Evolutionary conservation across 2,888 invertebrate genomes (phyloP).

Genomic region (Leptodirus hochenwartii): DNA sequence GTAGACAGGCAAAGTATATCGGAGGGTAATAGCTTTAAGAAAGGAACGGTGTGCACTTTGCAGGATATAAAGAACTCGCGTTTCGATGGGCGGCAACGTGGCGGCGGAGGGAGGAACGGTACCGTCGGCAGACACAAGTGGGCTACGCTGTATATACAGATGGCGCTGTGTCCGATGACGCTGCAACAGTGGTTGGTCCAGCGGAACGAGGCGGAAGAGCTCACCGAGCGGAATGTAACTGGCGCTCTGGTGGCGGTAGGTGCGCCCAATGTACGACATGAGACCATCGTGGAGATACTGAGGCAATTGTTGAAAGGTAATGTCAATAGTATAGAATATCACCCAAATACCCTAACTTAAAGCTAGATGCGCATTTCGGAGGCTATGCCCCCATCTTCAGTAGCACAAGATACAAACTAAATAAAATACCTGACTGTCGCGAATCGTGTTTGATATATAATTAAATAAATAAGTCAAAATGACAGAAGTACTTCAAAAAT

Average conservation of each 20-base stretch:
- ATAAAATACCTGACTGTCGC: no score
- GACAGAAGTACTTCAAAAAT: no score
- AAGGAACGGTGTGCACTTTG: background rate
- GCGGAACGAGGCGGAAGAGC: slow-evolving; percentile 28
- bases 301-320: slow-evolving; percentile 42
- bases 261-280: slow-evolving; percentile 20
- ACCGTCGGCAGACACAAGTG: slow-evolving; percentile 30
- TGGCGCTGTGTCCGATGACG: slow-evolving; percentile 63
- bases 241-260: slow-evolving; percentile 17
- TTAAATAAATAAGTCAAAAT: no score
- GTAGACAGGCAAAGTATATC: no score
- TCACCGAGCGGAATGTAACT: slow-evolving; percentile 12
- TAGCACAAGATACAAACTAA: no score
- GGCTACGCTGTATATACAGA: slow-evolving; percentile 65
- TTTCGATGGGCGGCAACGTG: slow-evolving; percentile 23
- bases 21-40: slow-evolving; percentile 2
- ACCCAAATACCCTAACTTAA: no score
- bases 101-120: slow-evolving; percentile 14
- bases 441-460: no score
- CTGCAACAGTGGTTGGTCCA: slow-evolving; percentile 56
- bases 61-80: slow-evolving; percentile 10
- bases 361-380: no score
- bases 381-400: no score
- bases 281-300: slow-evolving; percentile 41
- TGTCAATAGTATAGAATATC: no score